Conservation (phyloP, 2,888 invertebrate genomes). For the Xylocampa areola region DNA sequence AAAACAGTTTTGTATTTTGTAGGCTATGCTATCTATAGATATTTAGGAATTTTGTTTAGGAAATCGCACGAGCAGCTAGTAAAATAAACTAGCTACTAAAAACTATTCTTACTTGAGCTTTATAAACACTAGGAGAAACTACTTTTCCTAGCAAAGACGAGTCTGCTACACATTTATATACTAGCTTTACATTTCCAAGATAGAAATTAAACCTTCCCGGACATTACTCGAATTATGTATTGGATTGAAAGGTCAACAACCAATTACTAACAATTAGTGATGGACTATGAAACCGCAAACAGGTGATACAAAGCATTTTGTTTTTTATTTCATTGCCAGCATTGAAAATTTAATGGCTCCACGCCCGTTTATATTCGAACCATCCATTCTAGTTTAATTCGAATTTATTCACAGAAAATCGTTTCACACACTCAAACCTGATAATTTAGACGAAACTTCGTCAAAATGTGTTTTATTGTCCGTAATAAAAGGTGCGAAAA, state of each 20-base stretch:
- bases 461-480: constrained; percentile 59
- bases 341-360: constrained; percentile 47
- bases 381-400: constrained; percentile 49
- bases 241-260: constrained; percentile 54
- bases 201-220: constrained; percentile 33
- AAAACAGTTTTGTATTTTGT: too few relatives aligned
- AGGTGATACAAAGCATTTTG: constrained; percentile 45
- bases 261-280: constrained; percentile 50
- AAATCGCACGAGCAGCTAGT: too few relatives aligned
- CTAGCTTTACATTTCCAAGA: constrained; percentile 9
- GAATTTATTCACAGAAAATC: constrained; percentile 53
- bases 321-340: constrained; percentile 48
- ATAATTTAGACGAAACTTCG: constrained; percentile 57
- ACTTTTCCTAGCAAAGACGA: background rate
- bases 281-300: constrained; percentile 47
- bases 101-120: too few relatives aligned
- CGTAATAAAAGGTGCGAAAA: constrained; percentile 62
- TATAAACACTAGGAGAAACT: too few relatives aligned
- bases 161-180: too few relatives aligned
- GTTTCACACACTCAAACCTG: constrained; percentile 60
- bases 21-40: too few relatives aligned
- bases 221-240: constrained; percentile 40
- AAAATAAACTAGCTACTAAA: too few relatives aligned
- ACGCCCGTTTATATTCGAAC: constrained; percentile 43
- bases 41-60: too few relatives aligned